Percentiles rank a stretch among this genome's conserved stretches.
phyloP scores from a whole-genome alignment of 2,888 invertebrate species.

The Drosophila helvetica region DNA sequence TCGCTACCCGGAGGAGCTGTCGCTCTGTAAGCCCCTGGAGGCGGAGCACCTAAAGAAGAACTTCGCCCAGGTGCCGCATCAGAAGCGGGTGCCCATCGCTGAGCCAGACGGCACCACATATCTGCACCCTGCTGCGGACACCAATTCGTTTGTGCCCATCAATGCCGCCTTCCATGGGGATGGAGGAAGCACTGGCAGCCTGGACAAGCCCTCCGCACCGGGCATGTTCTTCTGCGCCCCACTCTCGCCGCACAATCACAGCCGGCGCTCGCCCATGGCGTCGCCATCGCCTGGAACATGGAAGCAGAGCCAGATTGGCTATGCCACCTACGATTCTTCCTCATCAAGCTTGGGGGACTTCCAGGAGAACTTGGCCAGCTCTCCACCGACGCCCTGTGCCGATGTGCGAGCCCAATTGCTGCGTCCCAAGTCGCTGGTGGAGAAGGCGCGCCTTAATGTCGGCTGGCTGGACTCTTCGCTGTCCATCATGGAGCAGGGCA shows the following conservation, averaged over 20 bases:
- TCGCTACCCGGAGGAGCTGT: slow-evolving; percentile 97
- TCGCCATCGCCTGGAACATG: slow-evolving; percentile 87
- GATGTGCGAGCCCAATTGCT: slow-evolving; percentile 92
- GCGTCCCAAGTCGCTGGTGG: slow-evolving; percentile 93
- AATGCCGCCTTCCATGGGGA: slow-evolving; percentile 83
- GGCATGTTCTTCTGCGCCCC: slow-evolving; percentile 44
- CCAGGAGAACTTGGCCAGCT: slow-evolving; percentile 90
- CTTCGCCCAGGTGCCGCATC: slow-evolving; percentile 88
- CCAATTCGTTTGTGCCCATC: slow-evolving; percentile 93
- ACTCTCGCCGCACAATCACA: slow-evolving; percentile 38
- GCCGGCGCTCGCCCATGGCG: slow-evolving; percentile 84
- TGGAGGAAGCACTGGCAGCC: slow-evolving; percentile 88
- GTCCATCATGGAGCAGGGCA: slow-evolving; percentile 99
- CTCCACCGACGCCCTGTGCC: slow-evolving; percentile 91
- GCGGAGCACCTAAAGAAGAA: slow-evolving; percentile 93
- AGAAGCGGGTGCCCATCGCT: slow-evolving; percentile 79
- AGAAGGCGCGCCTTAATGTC: slow-evolving; percentile 96
- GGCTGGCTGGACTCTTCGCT: slow-evolving; percentile 98
- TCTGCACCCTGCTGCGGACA: slow-evolving; percentile 87
- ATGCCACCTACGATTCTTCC: slow-evolving; percentile 82
- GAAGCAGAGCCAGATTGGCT: slow-evolving; percentile 82
- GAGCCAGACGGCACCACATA: slow-evolving; percentile 82
- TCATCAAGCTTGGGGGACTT: slow-evolving; percentile 84
- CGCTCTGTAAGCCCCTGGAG: slow-evolving; percentile 94
- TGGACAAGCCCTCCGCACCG: slow-evolving; percentile 53